Conservation (phyloP, 2,797 vertebrate species). For the Enteromius unitaeniatus region DNA sequence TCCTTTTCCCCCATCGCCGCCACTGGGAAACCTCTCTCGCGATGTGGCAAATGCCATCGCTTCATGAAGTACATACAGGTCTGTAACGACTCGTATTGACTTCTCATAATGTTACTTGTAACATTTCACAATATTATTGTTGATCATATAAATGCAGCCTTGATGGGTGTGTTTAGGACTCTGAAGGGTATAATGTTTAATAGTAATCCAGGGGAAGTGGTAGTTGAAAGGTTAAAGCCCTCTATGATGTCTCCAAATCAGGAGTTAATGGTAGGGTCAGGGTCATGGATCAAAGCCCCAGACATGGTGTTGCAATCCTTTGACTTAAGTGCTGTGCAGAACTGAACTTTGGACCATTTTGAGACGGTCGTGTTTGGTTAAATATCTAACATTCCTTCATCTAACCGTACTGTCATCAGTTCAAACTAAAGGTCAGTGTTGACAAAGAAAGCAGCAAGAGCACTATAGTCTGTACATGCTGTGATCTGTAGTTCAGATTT, state of each 20-base stretch:
- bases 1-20: constrained; percentile 96
- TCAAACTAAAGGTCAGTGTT: neutral
- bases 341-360: neutral
- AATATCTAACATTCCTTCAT: neutral
- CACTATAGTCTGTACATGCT: neutral
- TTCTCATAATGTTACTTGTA: neutral
- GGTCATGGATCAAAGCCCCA: constrained; percentile 5
- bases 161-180: neutral
- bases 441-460: neutral
- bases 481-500: neutral
- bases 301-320: constrained; percentile 3
- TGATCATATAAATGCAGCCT: constrained; percentile 10
- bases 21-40: constrained; percentile 92
- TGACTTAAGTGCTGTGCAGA: neutral
- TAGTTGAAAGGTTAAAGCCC: neutral
- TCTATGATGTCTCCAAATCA: neutral
- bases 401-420: neutral
- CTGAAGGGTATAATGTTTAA: neutral
- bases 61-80: constrained; percentile 99
- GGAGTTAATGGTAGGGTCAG: neutral
- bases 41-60: constrained; percentile 96
- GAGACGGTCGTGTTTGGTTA: neutral
- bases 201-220: neutral
- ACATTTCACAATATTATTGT: neutral
- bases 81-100: constrained; percentile 42